These are phyloP conservation scores for Listronotus oregonensis DNA, from an alignment of 1,140 invertebrate genomes.

Conservation along the genomic window DNA sequence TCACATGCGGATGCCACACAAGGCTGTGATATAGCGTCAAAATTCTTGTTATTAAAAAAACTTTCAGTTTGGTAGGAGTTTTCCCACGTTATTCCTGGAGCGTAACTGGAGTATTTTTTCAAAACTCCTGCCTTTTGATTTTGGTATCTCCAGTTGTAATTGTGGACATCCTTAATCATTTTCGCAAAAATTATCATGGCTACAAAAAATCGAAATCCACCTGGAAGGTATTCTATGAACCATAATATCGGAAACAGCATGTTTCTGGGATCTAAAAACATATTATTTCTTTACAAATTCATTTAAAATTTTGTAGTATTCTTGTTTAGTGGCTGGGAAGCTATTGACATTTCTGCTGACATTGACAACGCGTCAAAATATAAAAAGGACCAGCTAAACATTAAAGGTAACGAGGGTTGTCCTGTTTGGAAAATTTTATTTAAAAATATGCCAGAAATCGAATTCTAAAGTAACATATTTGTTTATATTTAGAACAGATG, in stretches of 20 bases:
- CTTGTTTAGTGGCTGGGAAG: background rate
- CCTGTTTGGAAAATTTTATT: too few relatives aligned
- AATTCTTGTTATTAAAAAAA: background rate
- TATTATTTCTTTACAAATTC: background rate
- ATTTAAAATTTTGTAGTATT: conserved; percentile 6
- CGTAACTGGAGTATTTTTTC: conserved; percentile 14
- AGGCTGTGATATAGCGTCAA: too few relatives aligned
- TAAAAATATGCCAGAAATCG: too few relatives aligned
- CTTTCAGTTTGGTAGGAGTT: conserved; percentile 6
- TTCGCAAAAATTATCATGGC: conserved; percentile 36
- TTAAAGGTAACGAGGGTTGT: background rate
- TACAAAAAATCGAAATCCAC: conserved; percentile 38
- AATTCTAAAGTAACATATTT: too few relatives aligned
- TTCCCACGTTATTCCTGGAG: conserved; percentile 6
- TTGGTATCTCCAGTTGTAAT: conserved; percentile 29
- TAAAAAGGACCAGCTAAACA: background rate
- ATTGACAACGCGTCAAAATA: too few relatives aligned
- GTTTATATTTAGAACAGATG: too few relatives aligned
- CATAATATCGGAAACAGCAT: conserved; percentile 41
- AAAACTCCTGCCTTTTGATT: conserved; percentile 18
- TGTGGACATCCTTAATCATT: conserved; percentile 40
- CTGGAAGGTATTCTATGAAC: conserved; percentile 41
- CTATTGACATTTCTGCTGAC: background rate
- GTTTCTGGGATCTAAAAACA: conserved; percentile 3
- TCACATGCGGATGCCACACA: too few relatives aligned